These are phyloP conservation scores for Cirrhinus mrigala DNA, from an alignment of 2,797 vertebrate genomes.

Conservation along the genomic window DNA sequence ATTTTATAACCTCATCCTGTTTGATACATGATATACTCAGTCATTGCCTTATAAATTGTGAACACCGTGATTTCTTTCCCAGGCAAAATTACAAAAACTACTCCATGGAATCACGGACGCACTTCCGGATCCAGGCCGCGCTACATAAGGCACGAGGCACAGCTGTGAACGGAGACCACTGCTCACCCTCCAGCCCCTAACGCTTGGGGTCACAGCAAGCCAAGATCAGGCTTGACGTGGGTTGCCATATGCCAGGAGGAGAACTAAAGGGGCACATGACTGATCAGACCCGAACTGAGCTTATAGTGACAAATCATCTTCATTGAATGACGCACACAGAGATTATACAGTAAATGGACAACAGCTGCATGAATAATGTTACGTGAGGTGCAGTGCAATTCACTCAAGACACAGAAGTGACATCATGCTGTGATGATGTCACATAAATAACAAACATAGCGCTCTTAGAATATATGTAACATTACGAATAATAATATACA, in stretches of 20 bases:
- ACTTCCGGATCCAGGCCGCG: slow-evolving; percentile 98
- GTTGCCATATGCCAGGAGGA: slow-evolving; percentile 2
- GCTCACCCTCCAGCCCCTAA: slow-evolving; percentile 77
- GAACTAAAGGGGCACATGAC: slow-evolving; percentile 33
- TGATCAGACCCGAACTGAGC: slow-evolving; percentile 21
- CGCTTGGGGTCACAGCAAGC: slow-evolving; percentile 34
- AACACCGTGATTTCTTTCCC: slow-evolving; percentile 21
- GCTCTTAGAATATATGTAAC: slow-evolving; percentile 9
- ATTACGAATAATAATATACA: background rate
- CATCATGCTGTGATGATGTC: slow-evolving; percentile 1
- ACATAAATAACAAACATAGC: background rate
- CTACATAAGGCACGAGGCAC: slow-evolving; percentile 88
- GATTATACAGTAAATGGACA: slow-evolving; percentile 7
- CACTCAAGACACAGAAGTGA: background rate
- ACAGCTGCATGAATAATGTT: slow-evolving; percentile 21
- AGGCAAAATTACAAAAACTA: slow-evolving; percentile 99
- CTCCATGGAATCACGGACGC: slow-evolving; percentile 98
- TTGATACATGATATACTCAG: background rate
- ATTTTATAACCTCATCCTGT: background rate
- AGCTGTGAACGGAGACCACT: slow-evolving; percentile 79
- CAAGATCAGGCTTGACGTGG: slow-evolving; percentile 26
- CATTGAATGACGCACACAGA: slow-evolving; percentile 6
- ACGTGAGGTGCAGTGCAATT: slow-evolving; percentile 11
- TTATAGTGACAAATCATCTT: slow-evolving; percentile 14
- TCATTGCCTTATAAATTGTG: background rate